Conservation (phyloP, 1,140 invertebrate species). For the Helicoverpa armigera region DNA sequence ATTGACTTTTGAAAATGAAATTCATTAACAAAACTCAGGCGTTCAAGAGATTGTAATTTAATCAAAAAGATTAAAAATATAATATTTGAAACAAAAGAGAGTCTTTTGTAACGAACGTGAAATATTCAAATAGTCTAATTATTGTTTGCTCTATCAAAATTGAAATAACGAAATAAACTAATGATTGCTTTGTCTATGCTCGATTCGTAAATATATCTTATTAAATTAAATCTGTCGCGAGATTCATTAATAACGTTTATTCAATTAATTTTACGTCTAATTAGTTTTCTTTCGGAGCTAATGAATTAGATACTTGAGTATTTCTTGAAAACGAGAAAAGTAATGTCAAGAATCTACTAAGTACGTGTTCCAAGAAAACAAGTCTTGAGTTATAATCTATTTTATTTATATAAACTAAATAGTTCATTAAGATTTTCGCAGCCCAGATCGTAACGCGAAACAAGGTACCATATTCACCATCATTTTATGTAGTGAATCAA, state of each 20-base stretch:
- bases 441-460: too few species aligned
- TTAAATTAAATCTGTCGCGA: slow-evolving; percentile 12
- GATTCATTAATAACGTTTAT: slow-evolving; percentile 27
- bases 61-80: slow-evolving; percentile 14
- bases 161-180: slow-evolving; percentile 19
- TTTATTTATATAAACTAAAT: too few species aligned
- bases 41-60: slow-evolving; percentile 1
- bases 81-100: background rate
- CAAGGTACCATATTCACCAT: too few species aligned
- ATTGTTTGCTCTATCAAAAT: slow-evolving; percentile 31
- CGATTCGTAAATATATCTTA: slow-evolving; percentile 9
- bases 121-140: slow-evolving; percentile 24
- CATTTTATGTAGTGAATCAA: background rate
- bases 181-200: slow-evolving; percentile 25
- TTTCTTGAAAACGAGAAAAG: background rate
- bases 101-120: background rate
- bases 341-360: too few species aligned
- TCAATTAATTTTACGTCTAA: slow-evolving; percentile 7
- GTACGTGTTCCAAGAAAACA: too few species aligned
- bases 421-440: too few species aligned
- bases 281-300: background rate
- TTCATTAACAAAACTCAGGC: background rate
- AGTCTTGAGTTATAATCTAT: too few species aligned
- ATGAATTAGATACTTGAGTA: background rate
- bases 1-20: background rate